Base-by-base conservation (phyloP, 1,140 invertebrate species). In the Caenorhabditis inopinata region DNA sequence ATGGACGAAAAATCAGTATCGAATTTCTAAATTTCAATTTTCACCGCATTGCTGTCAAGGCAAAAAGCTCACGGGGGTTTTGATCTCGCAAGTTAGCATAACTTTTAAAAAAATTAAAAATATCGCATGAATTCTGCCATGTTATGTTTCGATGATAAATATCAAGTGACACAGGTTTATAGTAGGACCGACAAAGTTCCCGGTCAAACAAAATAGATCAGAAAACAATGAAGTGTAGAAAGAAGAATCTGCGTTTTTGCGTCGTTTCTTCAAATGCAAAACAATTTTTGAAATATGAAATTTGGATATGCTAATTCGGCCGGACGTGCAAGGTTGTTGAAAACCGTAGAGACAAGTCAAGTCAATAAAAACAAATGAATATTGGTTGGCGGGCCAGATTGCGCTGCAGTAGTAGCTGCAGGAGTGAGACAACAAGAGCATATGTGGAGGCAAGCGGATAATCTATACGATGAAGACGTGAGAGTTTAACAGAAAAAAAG, bases 291-390 rank as follows among this genome's bases (percentile, higher is more conserved):
- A 42, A 42, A 42, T 42, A 5, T 42, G 38, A 42, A 42, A 42
- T 42, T 42, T 42, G 5, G 14, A 42, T 42, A 7, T 7, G 6
- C 38, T 42, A 42, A 7, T 6, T 25, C 9, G 51, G 27, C 7
- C 7, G 47, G n/a, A 21, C 47, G 51, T 32, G 35, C 51, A n/a
- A 25, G 21, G 48, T n/a, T 14, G 51, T 58, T 29, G 38, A 68
- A 68, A 68, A 32, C 38, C 58, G 58, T 42, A 42, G 58, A 38
- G 32, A 32, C 58, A 68, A 68, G 58, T 68, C 27, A 32, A 68
- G 58, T 68, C 32, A 68, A 68, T 32, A 68, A 68, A 68, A 68
- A 68, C 58, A 68, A 68, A 32, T 68, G 38, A 68, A 68, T 68
- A 68, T 68, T 68, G 58, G 32, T 68, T 68, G 58, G 58, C 58